Percentiles rank a stretch among this genome's conserved stretches.
Evolutionary conservation across 2,113 vertebrate genomes (phyloP).

Genomic region (Eupsittula cactorum): DNA sequence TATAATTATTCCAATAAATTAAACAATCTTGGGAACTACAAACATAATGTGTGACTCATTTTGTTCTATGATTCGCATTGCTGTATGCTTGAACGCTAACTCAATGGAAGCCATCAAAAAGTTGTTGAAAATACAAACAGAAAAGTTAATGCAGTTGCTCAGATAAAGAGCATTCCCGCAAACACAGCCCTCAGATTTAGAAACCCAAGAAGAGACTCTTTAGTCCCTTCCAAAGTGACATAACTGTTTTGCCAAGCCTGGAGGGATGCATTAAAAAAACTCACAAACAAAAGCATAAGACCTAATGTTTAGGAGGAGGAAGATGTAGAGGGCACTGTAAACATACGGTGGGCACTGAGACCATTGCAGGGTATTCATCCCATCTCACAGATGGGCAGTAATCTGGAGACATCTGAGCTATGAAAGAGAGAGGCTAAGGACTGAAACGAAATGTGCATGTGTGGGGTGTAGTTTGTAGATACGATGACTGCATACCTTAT

Average conservation of each 20-base stretch:
- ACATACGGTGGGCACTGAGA: background rate
- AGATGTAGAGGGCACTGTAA: background rate
- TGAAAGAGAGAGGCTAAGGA: slow-evolving; percentile 29
- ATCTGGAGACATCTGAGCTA: slow-evolving; percentile 15
- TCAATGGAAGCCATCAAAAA: background rate
- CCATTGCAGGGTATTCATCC: background rate
- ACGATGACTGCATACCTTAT: background rate
- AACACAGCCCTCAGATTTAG: background rate
- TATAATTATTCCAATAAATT: slow-evolving; percentile 24
- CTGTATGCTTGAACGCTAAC: background rate
- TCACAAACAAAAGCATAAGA: background rate
- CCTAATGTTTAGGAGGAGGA: background rate
- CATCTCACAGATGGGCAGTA: background rate
- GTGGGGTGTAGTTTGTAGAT: background rate
- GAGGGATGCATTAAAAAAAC: background rate
- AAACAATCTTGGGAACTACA: background rate
- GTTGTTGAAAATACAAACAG: background rate
- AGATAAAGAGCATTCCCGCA: background rate
- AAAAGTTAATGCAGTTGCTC: background rate
- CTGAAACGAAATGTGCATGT: background rate
- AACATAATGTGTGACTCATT: background rate
- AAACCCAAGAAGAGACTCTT: background rate
- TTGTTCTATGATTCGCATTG: background rate
- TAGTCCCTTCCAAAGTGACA: background rate
- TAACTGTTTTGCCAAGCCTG: background rate